Conservation (phyloP, 2,888 invertebrate genomes). For the Oligia latruncula region DNA sequence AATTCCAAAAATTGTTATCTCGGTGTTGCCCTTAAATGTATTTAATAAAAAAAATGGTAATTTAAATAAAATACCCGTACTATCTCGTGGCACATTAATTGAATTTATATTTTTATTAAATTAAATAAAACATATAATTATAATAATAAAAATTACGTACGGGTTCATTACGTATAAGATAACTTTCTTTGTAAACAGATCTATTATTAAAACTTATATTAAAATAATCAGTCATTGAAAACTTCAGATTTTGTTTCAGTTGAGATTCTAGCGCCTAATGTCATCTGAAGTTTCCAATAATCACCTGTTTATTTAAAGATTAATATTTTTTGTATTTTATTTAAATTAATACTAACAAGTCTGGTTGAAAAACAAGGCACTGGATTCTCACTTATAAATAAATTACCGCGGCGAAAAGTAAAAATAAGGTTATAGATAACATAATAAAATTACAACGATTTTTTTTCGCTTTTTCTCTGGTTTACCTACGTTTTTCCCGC, state of each 20-base stretch:
- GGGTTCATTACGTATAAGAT: slow-evolving; percentile 70
- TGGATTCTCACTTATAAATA: slow-evolving; percentile 57
- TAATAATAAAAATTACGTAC: slow-evolving; percentile 73
- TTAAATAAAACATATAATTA: slow-evolving; percentile 67
- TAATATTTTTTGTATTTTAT: slow-evolving; percentile 74
- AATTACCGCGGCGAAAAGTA: slow-evolving; percentile 52
- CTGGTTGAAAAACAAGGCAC: slow-evolving; percentile 66
- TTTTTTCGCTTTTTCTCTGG: slow-evolving; percentile 50
- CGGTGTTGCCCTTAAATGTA: slow-evolving; percentile 58
- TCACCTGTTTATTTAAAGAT: slow-evolving; percentile 66
- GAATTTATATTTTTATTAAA: slow-evolving; percentile 72
- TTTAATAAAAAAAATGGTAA: slow-evolving; percentile 71
- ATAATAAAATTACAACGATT: slow-evolving; percentile 35
- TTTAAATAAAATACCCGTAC: slow-evolving; percentile 85
- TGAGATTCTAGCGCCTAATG: slow-evolving; percentile 86
- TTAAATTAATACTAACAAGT: slow-evolving; percentile 69
- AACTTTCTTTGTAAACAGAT: slow-evolving; percentile 79
- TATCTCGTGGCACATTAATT: slow-evolving; percentile 83
- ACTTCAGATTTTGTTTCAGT: slow-evolving; percentile 81
- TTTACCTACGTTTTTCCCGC: slow-evolving; percentile 35
- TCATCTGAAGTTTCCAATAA: slow-evolving; percentile 88
- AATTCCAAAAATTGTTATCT: slow-evolving; percentile 52
- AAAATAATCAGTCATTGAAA: slow-evolving; percentile 87
- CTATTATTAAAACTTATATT: slow-evolving; percentile 75
- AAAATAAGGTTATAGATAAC: slow-evolving; percentile 27